A percentile compares a stretch with the other conserved stretches of the same genome.
Evolutionary conservation across 1,140 invertebrate genomes (phyloP).

Genomic region (Campodea augens): DNA sequence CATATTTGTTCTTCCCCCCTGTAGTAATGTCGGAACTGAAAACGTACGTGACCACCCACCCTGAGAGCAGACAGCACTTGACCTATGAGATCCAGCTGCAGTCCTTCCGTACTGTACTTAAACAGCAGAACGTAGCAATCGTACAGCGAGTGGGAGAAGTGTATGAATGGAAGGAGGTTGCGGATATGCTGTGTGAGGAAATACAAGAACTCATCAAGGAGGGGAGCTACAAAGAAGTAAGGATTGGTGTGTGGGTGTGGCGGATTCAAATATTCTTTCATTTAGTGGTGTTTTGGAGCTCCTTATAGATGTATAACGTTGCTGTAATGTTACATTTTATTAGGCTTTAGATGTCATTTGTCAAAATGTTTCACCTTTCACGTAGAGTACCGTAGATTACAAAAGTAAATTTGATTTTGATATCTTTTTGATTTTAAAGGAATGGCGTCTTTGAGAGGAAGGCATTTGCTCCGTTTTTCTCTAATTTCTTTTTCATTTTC

Average conservation of each 20-base stretch:
- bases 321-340: background rate
- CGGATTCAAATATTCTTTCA: too few relatives aligned
- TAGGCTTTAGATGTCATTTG: background rate
- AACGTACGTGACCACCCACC: too few relatives aligned
- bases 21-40: too few relatives aligned
- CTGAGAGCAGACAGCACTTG: slow-evolving; percentile 23
- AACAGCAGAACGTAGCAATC: slow-evolving; percentile 30
- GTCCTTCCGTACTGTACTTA: slow-evolving; percentile 34
- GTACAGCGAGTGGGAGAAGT: slow-evolving; percentile 29
- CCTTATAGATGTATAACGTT: too few relatives aligned
- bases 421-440: background rate
- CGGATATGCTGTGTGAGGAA: slow-evolving; percentile 29
- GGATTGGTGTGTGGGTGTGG: background rate
- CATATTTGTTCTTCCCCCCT: too few relatives aligned
- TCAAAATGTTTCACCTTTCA: background rate
- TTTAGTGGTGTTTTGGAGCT: too few relatives aligned
- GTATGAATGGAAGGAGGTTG: slow-evolving; percentile 31
- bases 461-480: background rate
- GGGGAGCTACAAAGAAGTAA: slow-evolving; percentile 37
- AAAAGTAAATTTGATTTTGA: slow-evolving; percentile 1
- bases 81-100: slow-evolving; percentile 32
- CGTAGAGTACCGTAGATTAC: slow-evolving; percentile 16
- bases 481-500: too few relatives aligned
- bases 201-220: slow-evolving; percentile 29
- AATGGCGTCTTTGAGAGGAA: background rate